phyloP scores from a whole-genome alignment of 2,888 invertebrate genomes.

The Pachycephus smyrnensis region DNA sequence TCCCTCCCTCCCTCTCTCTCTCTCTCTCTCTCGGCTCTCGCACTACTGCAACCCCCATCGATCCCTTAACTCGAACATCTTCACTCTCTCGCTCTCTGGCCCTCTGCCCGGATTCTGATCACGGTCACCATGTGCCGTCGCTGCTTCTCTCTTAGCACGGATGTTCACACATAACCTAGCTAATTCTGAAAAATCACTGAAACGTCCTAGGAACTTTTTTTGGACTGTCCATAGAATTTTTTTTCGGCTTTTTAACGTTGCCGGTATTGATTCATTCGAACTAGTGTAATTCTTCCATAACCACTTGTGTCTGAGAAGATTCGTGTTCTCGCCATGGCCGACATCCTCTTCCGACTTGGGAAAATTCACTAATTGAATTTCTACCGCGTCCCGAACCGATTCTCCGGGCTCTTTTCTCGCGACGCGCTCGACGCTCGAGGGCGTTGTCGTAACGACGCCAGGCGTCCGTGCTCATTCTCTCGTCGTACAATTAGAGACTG shows the following conservation, averaged over 20 bases:
- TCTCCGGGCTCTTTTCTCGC: too few species aligned
- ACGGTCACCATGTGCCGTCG: neutral
- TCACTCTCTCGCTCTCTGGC: conserved; percentile 4
- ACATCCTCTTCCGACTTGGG: neutral
- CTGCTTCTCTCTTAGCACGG: neutral
- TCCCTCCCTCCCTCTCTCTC: conserved; percentile 5
- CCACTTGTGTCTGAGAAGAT: neutral
- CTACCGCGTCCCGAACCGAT: neutral
- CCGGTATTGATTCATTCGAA: neutral
- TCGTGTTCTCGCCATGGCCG: neutral
- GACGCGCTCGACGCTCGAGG: neutral
- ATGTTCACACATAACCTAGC: neutral
- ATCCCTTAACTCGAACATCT: conserved; percentile 30
- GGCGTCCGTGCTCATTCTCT: neutral
- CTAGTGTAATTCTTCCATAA: neutral
- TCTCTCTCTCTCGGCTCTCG: conserved; percentile 24
- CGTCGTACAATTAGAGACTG: neutral
- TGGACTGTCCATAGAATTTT: too few species aligned
- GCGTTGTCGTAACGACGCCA: neutral
- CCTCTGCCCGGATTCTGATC: neutral
- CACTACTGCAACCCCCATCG: conserved; percentile 34
- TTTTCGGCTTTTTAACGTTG: neutral
- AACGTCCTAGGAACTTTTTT: neutral
- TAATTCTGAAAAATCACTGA: neutral
- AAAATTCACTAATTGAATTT: neutral